Evolutionary conservation across 2,888 invertebrate genomes (phyloP), one percentile per base, ranked within the genome.

Genomic region (Temnothorax ravouxi): DNA sequence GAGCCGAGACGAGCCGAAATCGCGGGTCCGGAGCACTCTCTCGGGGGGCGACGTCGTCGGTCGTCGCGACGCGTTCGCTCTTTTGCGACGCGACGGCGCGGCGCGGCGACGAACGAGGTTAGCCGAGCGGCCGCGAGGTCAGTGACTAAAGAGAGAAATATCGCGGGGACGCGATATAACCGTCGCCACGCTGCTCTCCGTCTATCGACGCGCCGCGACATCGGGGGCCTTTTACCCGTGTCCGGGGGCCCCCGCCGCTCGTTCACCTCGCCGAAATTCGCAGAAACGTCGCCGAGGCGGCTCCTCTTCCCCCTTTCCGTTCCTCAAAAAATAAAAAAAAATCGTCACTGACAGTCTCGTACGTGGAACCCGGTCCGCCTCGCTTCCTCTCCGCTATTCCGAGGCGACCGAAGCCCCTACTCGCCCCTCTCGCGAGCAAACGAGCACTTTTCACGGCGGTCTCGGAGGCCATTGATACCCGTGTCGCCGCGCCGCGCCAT

Each of bases 61-160:
- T n/a, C n/a, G n/a, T 84, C 79, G 71, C 67, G 62, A 82, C 72
- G 77, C 72, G 77, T 72, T 54, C 66, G 59, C 56, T 74, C 38
- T 79, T 62, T 84, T 18, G 84, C 50, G 84, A 54, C 77, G 76
- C 50, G 64, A 64, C 85, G 86, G 64, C 76, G 86, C 86, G 87
- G 59, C 50, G 82, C 83, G 85, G 62, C 77, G 83, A 54, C 85
- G 89, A 87, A 89, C 90, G 88, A 90, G 89, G 90, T 89, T 90
- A 87, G 87, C 89, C 89, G 89, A 90, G 83, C 87, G 66, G 82
- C 41, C 89, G 88, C 91, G 92, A 92, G 92, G 91, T 92, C 92
- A 92, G 88, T 91, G 91, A 91, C 92, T 92, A 92, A 91, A 88
- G 86, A 86, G 90, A 91, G 89, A 91, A 91, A 89, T 90, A 90